These are phyloP conservation scores for Hymenochirus boettgeri DNA, from an alignment of 2,113 vertebrate species.

Conservation along the genomic window DNA sequence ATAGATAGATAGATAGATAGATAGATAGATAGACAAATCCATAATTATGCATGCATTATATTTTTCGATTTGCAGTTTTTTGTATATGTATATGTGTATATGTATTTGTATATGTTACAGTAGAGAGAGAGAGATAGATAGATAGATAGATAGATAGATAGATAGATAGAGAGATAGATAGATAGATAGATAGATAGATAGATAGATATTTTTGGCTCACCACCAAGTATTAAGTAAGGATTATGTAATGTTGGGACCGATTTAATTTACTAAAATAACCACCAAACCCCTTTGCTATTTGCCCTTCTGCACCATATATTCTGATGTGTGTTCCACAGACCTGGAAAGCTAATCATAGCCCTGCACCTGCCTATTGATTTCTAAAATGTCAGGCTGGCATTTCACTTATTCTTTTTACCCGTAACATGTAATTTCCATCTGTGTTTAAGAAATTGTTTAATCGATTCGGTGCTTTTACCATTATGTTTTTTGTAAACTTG, in stretches of 20 bases:
- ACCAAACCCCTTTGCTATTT: not conserved
- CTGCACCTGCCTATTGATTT: constrained; percentile 24
- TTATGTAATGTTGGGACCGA: not conserved
- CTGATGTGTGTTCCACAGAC: too few relatives aligned
- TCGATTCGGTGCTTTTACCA: not conserved
- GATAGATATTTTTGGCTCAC: too few relatives aligned
- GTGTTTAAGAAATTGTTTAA: not conserved
- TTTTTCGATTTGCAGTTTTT: too few relatives aligned
- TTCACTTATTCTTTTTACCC: constrained; percentile 5
- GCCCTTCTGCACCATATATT: not conserved
- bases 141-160: too few relatives aligned
- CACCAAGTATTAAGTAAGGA: not conserved
- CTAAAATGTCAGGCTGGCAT: constrained; percentile 38
- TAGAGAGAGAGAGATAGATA: too few relatives aligned
- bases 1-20: too few relatives aligned
- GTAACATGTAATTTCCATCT: not conserved
- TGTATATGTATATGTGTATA: too few relatives aligned
- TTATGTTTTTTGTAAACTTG: not conserved
- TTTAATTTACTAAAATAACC: not conserved
- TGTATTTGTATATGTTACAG: too few relatives aligned
- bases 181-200: too few relatives aligned
- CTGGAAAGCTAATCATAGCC: constrained; percentile 5
- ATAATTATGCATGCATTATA: too few relatives aligned
- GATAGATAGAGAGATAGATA: too few relatives aligned
- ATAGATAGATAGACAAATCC: too few relatives aligned